Percentiles rank a stretch among this genome's conserved stretches.
Conservation (phyloP, 2,888 invertebrate species). For the Hofmannophila pseudospretella region DNA sequence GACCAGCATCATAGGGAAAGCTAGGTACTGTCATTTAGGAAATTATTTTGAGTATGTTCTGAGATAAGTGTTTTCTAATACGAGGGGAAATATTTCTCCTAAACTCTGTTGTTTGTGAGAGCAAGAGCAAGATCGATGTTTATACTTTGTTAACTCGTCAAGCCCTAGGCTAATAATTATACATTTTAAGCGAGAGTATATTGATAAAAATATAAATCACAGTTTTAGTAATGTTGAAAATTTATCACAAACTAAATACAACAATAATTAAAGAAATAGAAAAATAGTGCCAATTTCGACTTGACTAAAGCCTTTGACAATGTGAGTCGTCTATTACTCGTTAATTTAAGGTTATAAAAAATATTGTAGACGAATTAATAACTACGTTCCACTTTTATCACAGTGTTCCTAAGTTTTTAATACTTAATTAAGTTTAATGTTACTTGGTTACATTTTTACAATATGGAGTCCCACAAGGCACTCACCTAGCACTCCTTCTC, state of each 20-base stretch:
- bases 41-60: no score
- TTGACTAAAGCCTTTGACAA: constrained; percentile 45
- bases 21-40: no score
- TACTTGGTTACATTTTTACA: constrained; percentile 27
- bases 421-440: constrained; percentile 32
- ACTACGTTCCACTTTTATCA: constrained; percentile 48
- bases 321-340: constrained; percentile 27
- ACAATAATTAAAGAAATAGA: constrained; percentile 27
- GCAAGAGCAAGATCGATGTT: no score
- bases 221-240: constrained; percentile 56
- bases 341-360: constrained; percentile 32
- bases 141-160: constrained; percentile 11
- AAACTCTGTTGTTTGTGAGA: no score
- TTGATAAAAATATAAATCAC: constrained; percentile 48
- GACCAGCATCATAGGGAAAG: no score
- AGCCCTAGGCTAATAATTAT: constrained; percentile 23
- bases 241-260: constrained; percentile 51
- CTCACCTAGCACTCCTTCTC: constrained; percentile 47
- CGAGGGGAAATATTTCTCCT: no score
- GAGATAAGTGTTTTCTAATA: no score
- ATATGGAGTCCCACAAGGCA: constrained; percentile 54
- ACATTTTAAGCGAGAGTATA: constrained; percentile 35
- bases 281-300: constrained; percentile 30
- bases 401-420: constrained; percentile 49
- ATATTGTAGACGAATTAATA: constrained; percentile 29